Base-by-base conservation (phyloP, 1,140 invertebrate species). In the Meloidogyne exigua region DNA sequence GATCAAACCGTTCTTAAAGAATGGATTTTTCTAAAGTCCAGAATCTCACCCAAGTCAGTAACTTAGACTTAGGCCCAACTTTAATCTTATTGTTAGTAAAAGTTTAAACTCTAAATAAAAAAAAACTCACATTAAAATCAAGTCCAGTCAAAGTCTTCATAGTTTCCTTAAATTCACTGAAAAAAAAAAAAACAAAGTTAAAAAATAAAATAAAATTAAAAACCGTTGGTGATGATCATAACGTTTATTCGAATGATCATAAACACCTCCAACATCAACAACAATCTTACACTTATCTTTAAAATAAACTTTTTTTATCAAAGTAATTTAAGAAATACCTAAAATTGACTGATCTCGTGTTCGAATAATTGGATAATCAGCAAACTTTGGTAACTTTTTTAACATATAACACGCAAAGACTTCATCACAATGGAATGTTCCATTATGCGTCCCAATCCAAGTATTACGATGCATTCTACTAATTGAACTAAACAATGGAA, bases 141-240 rank as follows among this genome's bases (percentile, higher is more conserved):
- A 66, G 32, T 18, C 28, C 25, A 15, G 42, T 70, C 32, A 70
- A 44, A 70, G 12, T 66, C 11, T 9, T 66, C 65, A 74, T 67
- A 10, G 77, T 72, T 64, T 18, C 21, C 15, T 57, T 57, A 72
- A 64, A 42, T 18, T n/a, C 75, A 11, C 10, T 64, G 72, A 10
- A 78, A 32, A 32, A 18, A 3, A 2, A 11, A 26, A 25, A 15
- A 15, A 39, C n/a, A n/a, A n/a, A n/a, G n/a, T n/a, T 25, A n/a
- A 15, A 68, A 57, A 10, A n/a, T n/a, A 3, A 26, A 44, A 32
- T 21, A 68, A 36, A 66, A 21, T 2, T 9, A 26, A n/a, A 23
- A 90, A 90, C 88, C 91, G 91, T 89, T 98, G 96, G 88, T 99
- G 96, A 89, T 99, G 96, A 89, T 99, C 96, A 89, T 93, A 99